Evolutionary conservation across 2,797 vertebrate species (phyloP), one percentile per base, ranked within the genome.

Genomic region (Bucorvus abyssinicus): DNA sequence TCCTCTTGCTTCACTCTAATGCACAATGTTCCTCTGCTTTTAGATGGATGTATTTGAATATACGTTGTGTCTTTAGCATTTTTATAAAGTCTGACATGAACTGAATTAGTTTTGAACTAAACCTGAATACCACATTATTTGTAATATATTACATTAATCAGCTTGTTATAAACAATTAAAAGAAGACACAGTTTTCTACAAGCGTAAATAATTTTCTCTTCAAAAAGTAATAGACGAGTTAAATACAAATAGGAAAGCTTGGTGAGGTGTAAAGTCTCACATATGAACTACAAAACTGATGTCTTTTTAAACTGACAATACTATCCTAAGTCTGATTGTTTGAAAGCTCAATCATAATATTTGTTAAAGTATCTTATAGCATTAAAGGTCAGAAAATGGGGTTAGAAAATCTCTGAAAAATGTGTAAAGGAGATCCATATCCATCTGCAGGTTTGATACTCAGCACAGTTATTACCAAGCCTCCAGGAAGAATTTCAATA

Each of bases 261-360:
- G 81, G 64, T 19, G 70, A 94, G 42, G 40, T 89, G 40, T 79
- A 65, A 82, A 89, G 69, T 68, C 89, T 83, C 73, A 59, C 74
- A 87, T 79, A 60, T 75, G 87, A 96, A 55, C 82, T 70, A 78
- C 42, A 80, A 73, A 74, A 84, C 18, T 26, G 68, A 42, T 19
- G 52, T 81, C 64, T 88, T 95, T 96, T 49, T 53, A 96, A 95
- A 94, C 27, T 91, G 93, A 97, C 90, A 96, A 95, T 73, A 90
- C 75, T 78, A n/a, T 89, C 71, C 76, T 30, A 83, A 93, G 30
- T 75, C 93, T 77, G 75, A 88, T 64, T 95, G 89, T 75, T 84
- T 79, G 50, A 93, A 81, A 88, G 68, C 74, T 94, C 95, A 73
- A 47, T 93, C 87, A 56, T 59, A 93, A 92, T 78, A 96, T 82